These are phyloP conservation scores for Pelodytes ibericus DNA, from an alignment of 2,797 vertebrate genomes.

Conservation along the genomic window DNA sequence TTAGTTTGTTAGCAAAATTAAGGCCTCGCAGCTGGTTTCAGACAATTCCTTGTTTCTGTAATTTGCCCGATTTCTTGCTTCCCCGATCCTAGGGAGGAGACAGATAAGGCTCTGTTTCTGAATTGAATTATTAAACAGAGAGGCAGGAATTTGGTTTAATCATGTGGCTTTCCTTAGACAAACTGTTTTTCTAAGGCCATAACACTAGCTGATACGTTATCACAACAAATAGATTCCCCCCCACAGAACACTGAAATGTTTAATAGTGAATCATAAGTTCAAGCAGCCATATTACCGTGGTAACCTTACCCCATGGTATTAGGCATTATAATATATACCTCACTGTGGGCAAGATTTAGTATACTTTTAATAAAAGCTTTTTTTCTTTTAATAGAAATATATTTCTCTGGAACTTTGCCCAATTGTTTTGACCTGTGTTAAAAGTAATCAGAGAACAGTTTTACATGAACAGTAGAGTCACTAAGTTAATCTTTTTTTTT, in stretches of 20 bases:
- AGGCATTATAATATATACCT: too few relatives aligned
- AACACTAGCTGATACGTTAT: slow-evolving; percentile 39
- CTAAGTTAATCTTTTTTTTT: too few relatives aligned
- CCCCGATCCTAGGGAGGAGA: not conserved
- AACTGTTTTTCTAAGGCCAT: slow-evolving; percentile 50
- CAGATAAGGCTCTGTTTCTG: slow-evolving; percentile 44
- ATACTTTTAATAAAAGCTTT: not conserved
- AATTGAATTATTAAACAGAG: slow-evolving; percentile 43
- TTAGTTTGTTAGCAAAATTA: slow-evolving; percentile 26
- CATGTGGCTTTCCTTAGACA: slow-evolving; percentile 48
- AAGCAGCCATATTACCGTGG: not conserved
- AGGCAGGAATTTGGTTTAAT: slow-evolving; percentile 39
- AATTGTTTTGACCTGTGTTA: not conserved
- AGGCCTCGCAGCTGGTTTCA: slow-evolving; percentile 25
- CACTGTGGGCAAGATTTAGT: too few relatives aligned
- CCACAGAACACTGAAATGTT: not conserved
- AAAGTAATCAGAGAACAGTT: too few relatives aligned
- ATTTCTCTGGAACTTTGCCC: slow-evolving; percentile 2
- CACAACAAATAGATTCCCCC: slow-evolving; percentile 43
- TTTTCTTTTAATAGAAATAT: not conserved
- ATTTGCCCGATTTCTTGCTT: slow-evolving; percentile 1
- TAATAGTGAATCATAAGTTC: slow-evolving; percentile 13
- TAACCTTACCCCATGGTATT: slow-evolving; percentile 3
- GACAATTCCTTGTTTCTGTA: slow-evolving; percentile 6
- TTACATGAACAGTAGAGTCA: too few relatives aligned